Percentiles rank a stretch among this genome's conserved stretches.
These are phyloP conservation scores for Hypomecis atomaria DNA, from an alignment of 2,888 invertebrate species.

Conservation along the genomic window DNA sequence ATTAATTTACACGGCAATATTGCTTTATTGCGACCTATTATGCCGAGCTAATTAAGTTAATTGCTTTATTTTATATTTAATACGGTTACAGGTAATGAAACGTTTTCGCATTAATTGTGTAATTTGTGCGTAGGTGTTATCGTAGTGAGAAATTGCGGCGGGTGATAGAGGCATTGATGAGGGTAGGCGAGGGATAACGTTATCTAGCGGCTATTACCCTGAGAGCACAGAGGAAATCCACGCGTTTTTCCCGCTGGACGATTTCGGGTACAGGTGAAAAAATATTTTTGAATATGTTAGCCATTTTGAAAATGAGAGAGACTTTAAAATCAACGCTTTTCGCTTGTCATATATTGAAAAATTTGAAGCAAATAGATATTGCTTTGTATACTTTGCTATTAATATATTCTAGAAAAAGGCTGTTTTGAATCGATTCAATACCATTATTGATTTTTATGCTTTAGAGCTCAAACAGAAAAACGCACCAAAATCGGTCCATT, in stretches of 20 bases:
- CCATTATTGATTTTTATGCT: no score
- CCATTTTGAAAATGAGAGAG: no score
- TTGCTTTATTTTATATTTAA: constrained; percentile 42
- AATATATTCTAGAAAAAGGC: no score
- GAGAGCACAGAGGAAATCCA: constrained; percentile 9
- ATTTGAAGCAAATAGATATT: no score
- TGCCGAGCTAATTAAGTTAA: constrained; percentile 38
- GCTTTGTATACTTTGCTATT: no score
- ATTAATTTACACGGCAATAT: constrained; percentile 42
- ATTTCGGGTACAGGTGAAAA: no score
- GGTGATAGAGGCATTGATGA: constrained; percentile 8
- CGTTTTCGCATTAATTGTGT: constrained; percentile 28
- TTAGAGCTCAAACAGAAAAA: no score
- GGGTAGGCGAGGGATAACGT: constrained; percentile 8
- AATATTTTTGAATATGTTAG: neutral
- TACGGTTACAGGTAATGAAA: constrained; percentile 37
- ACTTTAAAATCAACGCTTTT: no score
- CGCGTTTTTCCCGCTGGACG: neutral
- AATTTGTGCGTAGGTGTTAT: constrained; percentile 22
- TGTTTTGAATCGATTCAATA: no score
- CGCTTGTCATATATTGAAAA: no score
- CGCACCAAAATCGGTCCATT: no score
- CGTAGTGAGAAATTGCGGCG: constrained; percentile 12
- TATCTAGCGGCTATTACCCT: constrained; percentile 11
- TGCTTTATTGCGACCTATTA: constrained; percentile 37